Percentiles rank a stretch among this genome's conserved stretches.
Evolutionary conservation across 2,113 vertebrate genomes (phyloP).

Genomic region (Nibea coibor): DNA sequence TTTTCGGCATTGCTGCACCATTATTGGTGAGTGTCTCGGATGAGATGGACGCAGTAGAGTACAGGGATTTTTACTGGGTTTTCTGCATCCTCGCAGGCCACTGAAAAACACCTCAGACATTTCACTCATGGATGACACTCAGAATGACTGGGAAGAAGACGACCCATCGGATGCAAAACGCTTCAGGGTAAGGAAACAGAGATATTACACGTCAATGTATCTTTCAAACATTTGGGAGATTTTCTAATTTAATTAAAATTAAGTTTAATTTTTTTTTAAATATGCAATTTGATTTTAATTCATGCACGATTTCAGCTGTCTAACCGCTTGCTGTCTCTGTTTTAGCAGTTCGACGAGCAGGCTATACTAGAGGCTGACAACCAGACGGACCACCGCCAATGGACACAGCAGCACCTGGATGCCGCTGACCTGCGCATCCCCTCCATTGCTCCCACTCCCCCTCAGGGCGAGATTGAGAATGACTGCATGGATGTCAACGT

Average conservation of each 20-base stretch:
- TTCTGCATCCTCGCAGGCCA: slow-evolving; percentile 85
- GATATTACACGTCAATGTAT: not conserved
- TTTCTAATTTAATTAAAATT: not conserved
- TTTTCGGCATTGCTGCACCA: slow-evolving; percentile 59
- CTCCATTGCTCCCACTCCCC: slow-evolving; percentile 94
- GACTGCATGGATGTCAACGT: slow-evolving; percentile 98
- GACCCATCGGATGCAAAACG: slow-evolving; percentile 91
- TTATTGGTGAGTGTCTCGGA: slow-evolving; percentile 34
- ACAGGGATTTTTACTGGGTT: slow-evolving; percentile 51
- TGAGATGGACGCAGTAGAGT: slow-evolving; percentile 34
- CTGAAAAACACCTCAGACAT: slow-evolving; percentile 93
- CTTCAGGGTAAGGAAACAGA: slow-evolving; percentile 88
- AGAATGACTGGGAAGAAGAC: slow-evolving; percentile 95
- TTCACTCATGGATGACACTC: slow-evolving; percentile 94
- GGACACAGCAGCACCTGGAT: slow-evolving; percentile 98
- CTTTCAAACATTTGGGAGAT: not conserved
- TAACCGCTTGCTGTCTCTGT: not conserved
- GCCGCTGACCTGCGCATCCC: slow-evolving; percentile 94
- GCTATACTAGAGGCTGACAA: slow-evolving; percentile 88
- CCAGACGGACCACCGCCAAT: slow-evolving; percentile 95
- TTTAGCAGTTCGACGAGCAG: slow-evolving; percentile 92
- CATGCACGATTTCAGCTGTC: not conserved
- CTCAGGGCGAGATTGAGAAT: slow-evolving; percentile 94
- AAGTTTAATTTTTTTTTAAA: not conserved
- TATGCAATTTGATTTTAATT: not conserved